These are phyloP conservation scores for Coregonus suidteri DNA, from an alignment of 2,797 vertebrate genomes.

Conservation along the genomic window DNA sequence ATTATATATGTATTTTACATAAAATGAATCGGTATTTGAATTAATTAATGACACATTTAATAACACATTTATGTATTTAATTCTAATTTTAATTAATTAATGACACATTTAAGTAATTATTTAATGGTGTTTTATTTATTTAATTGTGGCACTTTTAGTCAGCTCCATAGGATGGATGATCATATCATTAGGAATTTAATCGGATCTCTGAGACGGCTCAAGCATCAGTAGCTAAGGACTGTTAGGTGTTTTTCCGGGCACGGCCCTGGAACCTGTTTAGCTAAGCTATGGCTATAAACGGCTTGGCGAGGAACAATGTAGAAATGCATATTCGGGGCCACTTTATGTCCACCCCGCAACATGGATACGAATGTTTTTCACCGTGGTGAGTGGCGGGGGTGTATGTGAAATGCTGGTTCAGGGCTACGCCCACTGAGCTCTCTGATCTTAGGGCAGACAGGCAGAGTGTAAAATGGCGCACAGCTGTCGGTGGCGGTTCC, in stretches of 20 bases:
- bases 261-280: slow-evolving; percentile 75
- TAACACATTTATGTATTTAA: no score
- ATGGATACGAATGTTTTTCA: slow-evolving; percentile 66
- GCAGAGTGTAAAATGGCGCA: slow-evolving; percentile 99
- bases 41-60: no score
- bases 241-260: slow-evolving; percentile 74
- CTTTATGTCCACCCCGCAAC: slow-evolving; percentile 73
- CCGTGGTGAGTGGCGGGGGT: slow-evolving; percentile 63
- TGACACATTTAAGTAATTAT: no score
- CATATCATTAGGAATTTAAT: no score
- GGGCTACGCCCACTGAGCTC: slow-evolving; percentile 85
- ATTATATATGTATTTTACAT: no score
- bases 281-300: slow-evolving; percentile 48
- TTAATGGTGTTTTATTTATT: no score
- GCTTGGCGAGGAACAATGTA: slow-evolving; percentile 55
- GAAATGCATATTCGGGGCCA: slow-evolving; percentile 78
- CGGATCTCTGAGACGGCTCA: not conserved
- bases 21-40: no score
- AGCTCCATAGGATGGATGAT: no score
- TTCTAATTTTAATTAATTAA: no score
- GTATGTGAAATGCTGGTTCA: slow-evolving; percentile 81
- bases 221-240: slow-evolving; percentile 52
- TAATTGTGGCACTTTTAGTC: no score
- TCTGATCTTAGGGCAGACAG: slow-evolving; percentile 94
- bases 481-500: slow-evolving; percentile 99